Base-by-base conservation (phyloP, 2,113 vertebrate species). In the Nesogale talazaci region DNA sequence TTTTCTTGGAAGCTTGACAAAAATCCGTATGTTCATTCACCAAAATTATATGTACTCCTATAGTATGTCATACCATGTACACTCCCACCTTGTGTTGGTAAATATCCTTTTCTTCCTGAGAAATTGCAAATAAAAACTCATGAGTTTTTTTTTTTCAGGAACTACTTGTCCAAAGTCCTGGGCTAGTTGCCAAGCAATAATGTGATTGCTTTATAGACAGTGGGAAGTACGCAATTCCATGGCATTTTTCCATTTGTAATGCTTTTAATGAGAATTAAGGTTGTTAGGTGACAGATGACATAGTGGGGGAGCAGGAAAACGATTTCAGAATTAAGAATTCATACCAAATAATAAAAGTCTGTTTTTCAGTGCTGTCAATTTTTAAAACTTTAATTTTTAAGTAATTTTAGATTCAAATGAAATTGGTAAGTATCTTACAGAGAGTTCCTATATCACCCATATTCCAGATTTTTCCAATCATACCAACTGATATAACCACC, bases 131-230 rank as follows among this genome's bases (percentile, higher is more conserved):
- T 72, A 92, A 88, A 93, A 89, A 27, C 36, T 86, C 8, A 31
- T 86, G 38, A 86, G 65, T 2, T 88, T 52, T 63, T 23, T 23
- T 63, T 94, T 83, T 25, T 90, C 52, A 52, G 36, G 72, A 91
- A 81, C 27, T 84, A 40, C 88, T 91, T 81, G 42, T 82, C 56
- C 78, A 61, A 84, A 63, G 83, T 17, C 4, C 87, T 74, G 83
- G 93, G 89, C 56, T 91, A 46, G 59, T 67, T 91, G 89, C 96
- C 95, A 96, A 93, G 81, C 72, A 89, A 83, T 92, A 93, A 94
- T 81, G 75, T 87, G 89, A 95, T 94, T 97, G 93, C 75, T 94
- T 92, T 92, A 93, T 25, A 89, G 90, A 87, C 83, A 86, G 65
- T 61, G 87, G 86, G 57, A 88, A 92, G 86, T 88, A 79, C 93